These are phyloP conservation scores for Podarcis lilfordi DNA, from an alignment of 2,797 vertebrate genomes.

Conservation along the genomic window DNA sequence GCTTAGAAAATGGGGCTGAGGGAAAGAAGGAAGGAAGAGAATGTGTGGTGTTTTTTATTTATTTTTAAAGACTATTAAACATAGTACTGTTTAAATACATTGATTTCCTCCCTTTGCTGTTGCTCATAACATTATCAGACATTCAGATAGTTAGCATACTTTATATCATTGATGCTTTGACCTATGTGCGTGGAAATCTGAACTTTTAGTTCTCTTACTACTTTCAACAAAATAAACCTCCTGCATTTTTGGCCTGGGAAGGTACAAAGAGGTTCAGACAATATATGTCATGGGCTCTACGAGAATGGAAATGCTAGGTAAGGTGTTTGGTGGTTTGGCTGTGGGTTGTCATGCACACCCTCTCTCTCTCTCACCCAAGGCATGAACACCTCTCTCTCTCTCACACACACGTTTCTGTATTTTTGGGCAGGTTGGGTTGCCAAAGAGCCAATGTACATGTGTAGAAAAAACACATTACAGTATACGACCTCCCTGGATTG, in stretches of 20 bases:
- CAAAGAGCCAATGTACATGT: neutral
- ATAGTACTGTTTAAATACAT: slow-evolving; percentile 43
- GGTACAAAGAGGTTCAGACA: neutral
- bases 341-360: neutral
- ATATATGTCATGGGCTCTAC: neutral
- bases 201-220: neutral
- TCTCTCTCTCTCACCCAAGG: neutral
- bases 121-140: slow-evolving; percentile 58
- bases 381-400: neutral
- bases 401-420: neutral
- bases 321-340: neutral
- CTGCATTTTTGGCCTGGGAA: neutral
- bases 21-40: slow-evolving; percentile 38
- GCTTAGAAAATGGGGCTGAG: slow-evolving; percentile 45
- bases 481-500: neutral
- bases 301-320: neutral
- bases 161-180: slow-evolving; percentile 43
- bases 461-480: neutral
- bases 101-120: slow-evolving; percentile 44
- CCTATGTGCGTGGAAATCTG: neutral
- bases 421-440: neutral
- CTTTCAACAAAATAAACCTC: neutral
- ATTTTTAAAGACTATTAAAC: slow-evolving; percentile 40
- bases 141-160: slow-evolving; percentile 51
- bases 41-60: slow-evolving; percentile 12